Evolutionary conservation across 2,797 vertebrate genomes (phyloP).

Genomic region (Podarcis lilfordi): DNA sequence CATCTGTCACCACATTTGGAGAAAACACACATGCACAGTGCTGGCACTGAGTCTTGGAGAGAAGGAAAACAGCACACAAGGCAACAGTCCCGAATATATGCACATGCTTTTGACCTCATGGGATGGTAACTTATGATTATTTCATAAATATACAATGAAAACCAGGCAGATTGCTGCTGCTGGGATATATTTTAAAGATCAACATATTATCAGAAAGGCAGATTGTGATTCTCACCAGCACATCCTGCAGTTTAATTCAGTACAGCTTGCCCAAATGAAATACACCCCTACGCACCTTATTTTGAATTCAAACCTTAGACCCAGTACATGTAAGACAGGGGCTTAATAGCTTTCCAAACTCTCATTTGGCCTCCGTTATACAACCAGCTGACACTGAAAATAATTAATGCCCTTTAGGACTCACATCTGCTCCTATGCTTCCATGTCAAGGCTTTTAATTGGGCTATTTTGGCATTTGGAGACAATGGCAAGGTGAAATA

Average conservation of each 20-base stretch:
- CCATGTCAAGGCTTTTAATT: constrained; percentile 89
- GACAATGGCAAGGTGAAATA: constrained; percentile 87
- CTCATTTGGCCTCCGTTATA: constrained; percentile 85
- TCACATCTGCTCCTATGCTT: constrained; percentile 87
- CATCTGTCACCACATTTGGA: constrained; percentile 79
- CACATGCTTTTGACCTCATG: constrained; percentile 76
- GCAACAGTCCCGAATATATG: constrained; percentile 75
- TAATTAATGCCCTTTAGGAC: constrained; percentile 89
- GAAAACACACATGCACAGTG: constrained; percentile 54
- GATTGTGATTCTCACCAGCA: constrained; percentile 55
- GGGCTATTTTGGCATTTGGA: constrained; percentile 88
- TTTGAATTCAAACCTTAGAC: constrained; percentile 81
- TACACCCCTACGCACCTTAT: constrained; percentile 64
- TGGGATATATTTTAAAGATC: constrained; percentile 50
- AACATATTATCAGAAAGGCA: constrained; percentile 27
- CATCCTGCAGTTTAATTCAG: constrained; percentile 45
- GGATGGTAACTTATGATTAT: constrained; percentile 77
- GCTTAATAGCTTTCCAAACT: constrained; percentile 84
- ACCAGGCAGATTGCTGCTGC: constrained; percentile 60
- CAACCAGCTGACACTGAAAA: constrained; percentile 87
- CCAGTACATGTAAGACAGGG: constrained; percentile 77
- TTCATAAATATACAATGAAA: constrained; percentile 73
- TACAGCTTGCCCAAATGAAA: constrained; percentile 64
- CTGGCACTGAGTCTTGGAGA: constrained; percentile 57
- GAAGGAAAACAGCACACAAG: constrained; percentile 66